Conservation (phyloP, 2,797 vertebrate species). For the Falco peregrinus region DNA sequence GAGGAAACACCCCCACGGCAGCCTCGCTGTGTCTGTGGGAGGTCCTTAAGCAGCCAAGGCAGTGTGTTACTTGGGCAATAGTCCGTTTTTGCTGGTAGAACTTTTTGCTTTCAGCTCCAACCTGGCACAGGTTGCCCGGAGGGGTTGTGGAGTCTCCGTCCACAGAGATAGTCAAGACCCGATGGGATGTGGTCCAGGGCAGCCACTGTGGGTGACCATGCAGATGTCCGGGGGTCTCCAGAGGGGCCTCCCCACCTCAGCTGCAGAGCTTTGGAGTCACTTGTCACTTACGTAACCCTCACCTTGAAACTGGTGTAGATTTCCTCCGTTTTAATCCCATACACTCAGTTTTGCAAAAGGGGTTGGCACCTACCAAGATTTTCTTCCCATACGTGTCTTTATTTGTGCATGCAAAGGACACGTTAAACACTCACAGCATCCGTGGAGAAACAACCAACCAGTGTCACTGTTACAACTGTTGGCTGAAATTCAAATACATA, state of each 20-base stretch:
- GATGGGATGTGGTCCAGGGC: not conserved
- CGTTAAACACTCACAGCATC: constrained; percentile 56
- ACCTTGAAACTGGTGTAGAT: fast-evolving
- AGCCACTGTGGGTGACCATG: not conserved
- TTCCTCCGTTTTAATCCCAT: not conserved
- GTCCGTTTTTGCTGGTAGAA: not conserved
- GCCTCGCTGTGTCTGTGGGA: not conserved
- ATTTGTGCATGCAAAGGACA: constrained; percentile 81
- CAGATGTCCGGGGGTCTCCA: not conserved
- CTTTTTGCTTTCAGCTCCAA: not conserved
- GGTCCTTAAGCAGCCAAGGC: not conserved
- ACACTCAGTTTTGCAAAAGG: not conserved
- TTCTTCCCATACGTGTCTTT: constrained; percentile 83
- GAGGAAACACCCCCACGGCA: not conserved
- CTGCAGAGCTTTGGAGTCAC: fast-evolving
- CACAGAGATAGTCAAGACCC: fast-evolving
- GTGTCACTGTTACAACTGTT: not conserved
- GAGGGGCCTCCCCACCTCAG: not conserved
- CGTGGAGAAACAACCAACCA: not conserved
- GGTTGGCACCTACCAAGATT: not conserved
- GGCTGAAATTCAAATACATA: not conserved
- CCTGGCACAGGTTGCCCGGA: not conserved
- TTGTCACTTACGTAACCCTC: not conserved
- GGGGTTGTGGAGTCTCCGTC: too few species aligned
- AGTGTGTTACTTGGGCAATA: too few species aligned